A percentile compares a stretch with the other conserved stretches of the same genome.
Evolutionary conservation across 2,888 invertebrate species (phyloP).

Genomic region (Patella depressa): DNA sequence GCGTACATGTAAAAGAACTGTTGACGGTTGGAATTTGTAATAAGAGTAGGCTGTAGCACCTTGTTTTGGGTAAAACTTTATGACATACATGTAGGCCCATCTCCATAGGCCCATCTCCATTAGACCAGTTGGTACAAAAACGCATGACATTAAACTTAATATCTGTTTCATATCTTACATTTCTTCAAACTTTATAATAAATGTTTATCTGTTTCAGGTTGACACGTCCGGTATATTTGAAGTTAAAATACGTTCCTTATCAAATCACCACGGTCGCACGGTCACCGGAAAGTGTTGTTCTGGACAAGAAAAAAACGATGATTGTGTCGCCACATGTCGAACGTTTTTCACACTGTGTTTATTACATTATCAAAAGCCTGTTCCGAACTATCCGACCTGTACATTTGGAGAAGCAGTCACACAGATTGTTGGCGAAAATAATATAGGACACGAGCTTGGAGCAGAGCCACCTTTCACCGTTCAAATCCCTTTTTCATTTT

Average conservation of each 20-base stretch:
- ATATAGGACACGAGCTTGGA: constrained; percentile 35
- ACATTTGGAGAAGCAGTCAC: constrained; percentile 94
- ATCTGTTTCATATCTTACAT: no score
- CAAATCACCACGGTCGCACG: constrained; percentile 50
- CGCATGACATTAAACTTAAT: no score
- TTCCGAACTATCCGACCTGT: constrained; percentile 79
- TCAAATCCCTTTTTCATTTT: constrained; percentile 46
- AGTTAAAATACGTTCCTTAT: constrained; percentile 46
- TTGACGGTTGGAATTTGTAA: no score
- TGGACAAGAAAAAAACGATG: constrained; percentile 34
- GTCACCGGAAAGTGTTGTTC: constrained; percentile 49
- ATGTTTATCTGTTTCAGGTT: constrained; percentile 39
- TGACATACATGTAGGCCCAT: no score
- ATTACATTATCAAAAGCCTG: constrained; percentile 93
- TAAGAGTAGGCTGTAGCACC: no score
- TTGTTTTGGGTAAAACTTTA: no score
- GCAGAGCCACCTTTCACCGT: constrained; percentile 29
- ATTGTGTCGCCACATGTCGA: constrained; percentile 47
- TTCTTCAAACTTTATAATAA: no score
- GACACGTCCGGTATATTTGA: constrained; percentile 51
- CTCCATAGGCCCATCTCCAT: no score
- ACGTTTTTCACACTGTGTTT: constrained; percentile 80
- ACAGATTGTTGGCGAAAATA: constrained; percentile 77
- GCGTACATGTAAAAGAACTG: no score
- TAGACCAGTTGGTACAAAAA: no score